phyloP scores from a whole-genome alignment of 2,113 vertebrate genomes.

The Canis aureus region DNA sequence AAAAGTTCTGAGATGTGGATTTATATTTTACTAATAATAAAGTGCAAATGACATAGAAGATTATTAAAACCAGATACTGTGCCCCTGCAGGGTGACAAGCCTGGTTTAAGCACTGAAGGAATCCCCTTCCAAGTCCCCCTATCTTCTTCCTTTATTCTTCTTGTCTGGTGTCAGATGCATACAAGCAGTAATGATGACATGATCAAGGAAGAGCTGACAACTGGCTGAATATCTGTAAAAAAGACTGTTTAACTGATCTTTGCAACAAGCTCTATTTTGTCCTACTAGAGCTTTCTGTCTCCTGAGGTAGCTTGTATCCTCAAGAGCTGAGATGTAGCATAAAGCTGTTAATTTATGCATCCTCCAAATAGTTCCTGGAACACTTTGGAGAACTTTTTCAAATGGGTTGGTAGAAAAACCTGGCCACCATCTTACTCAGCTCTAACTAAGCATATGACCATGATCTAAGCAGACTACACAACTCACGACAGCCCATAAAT shows the following conservation, averaged over 20 bases:
- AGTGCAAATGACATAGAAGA: slow-evolving; percentile 44
- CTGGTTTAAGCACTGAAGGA: slow-evolving; percentile 1
- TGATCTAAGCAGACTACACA: not conserved
- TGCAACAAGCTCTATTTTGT: slow-evolving; percentile 60
- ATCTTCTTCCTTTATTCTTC: slow-evolving; percentile 41
- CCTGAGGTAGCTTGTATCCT: slow-evolving; percentile 24
- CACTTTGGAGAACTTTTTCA: slow-evolving; percentile 3
- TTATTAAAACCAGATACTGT: slow-evolving; percentile 73
- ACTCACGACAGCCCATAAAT: not conserved
- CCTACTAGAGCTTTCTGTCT: not conserved
- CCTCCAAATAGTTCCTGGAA: not conserved
- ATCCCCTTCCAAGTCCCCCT: not conserved
- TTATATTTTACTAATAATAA: slow-evolving; percentile 61
- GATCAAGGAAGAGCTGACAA: slow-evolving; percentile 62
- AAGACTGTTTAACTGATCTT: not conserved
- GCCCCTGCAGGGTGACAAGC: not conserved
- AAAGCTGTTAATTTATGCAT: slow-evolving; percentile 53
- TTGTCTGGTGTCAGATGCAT: slow-evolving; percentile 59
- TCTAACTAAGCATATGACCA: not conserved
- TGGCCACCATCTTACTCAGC: not conserved
- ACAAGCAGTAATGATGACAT: slow-evolving; percentile 12
- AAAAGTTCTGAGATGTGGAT: slow-evolving; percentile 65
- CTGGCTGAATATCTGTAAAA: slow-evolving; percentile 34
- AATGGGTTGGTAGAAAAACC: not conserved
- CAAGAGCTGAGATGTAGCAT: slow-evolving; percentile 54